Conservation (phyloP, 1,140 invertebrate species). For the Aphaenogaster floridana region DNA sequence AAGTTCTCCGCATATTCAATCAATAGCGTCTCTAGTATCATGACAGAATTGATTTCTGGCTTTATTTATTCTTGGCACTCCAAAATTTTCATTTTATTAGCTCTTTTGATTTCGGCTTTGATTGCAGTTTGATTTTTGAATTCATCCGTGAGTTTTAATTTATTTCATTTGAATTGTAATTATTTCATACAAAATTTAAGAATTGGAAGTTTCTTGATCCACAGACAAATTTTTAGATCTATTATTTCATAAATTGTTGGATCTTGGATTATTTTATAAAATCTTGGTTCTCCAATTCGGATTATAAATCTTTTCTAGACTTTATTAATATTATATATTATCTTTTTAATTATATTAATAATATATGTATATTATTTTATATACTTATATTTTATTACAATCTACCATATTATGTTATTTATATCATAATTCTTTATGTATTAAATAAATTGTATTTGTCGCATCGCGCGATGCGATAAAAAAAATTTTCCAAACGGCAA, state of each 20-base stretch:
- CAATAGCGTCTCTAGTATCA: neutral
- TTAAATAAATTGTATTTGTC: neutral
- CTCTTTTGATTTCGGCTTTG: neutral
- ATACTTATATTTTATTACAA: neutral
- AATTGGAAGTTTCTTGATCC: too few relatives aligned
- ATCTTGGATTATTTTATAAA: too few relatives aligned
- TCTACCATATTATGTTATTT: neutral
- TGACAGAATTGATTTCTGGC: neutral
- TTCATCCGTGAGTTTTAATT: neutral
- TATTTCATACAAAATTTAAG: neutral
- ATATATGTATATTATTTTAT: neutral
- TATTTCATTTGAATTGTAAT: neutral
- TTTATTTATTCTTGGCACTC: neutral
- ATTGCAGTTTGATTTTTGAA: neutral
- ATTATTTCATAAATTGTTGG: too few relatives aligned
- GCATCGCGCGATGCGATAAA: too few relatives aligned
- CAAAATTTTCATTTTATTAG: neutral
- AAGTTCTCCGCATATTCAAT: neutral
- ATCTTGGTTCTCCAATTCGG: too few relatives aligned
- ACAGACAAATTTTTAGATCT: too few relatives aligned
- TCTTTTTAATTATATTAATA: too few relatives aligned
- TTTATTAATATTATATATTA: neutral
- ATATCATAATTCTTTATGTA: neutral
- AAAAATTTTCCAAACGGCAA: too few relatives aligned
- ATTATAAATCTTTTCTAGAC: too few relatives aligned